These are phyloP conservation scores for Pomatorhinus ruficollis DNA, from an alignment of 2,113 vertebrate species.

Conservation along the genomic window DNA sequence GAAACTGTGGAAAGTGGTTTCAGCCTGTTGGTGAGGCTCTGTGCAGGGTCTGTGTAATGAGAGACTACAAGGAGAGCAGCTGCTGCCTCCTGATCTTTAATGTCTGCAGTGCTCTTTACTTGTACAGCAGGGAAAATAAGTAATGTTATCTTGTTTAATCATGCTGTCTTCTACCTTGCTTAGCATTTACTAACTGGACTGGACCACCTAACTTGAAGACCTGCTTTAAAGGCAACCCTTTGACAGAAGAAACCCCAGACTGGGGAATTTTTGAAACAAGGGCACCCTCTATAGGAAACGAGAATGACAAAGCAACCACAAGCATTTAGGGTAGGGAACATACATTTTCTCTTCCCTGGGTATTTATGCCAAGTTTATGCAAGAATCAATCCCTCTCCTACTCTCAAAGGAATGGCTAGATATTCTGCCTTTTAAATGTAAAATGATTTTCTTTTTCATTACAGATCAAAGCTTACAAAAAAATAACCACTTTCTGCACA, in stretches of 20 bases:
- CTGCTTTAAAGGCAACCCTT: slow-evolving; percentile 47
- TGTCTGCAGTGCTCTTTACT: slow-evolving; percentile 38
- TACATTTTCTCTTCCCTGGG: neutral
- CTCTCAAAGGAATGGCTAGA: neutral
- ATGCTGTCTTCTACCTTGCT: slow-evolving; percentile 63
- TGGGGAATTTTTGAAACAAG: slow-evolving; percentile 61
- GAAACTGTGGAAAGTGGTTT: neutral
- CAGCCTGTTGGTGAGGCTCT: slow-evolving; percentile 3
- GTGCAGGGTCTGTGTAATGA: slow-evolving; percentile 48
- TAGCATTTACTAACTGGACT: slow-evolving; percentile 43
- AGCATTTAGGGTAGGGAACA: neutral
- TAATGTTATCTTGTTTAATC: slow-evolving; percentile 73
- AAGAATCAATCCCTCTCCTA: neutral
- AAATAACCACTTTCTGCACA: neutral
- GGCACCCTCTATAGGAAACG: slow-evolving; percentile 66
- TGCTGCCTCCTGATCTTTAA: slow-evolving; percentile 64
- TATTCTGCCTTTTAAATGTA: neutral
- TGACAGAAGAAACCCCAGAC: neutral
- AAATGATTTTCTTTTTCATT: neutral
- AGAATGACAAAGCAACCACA: neutral
- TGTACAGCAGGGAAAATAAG: slow-evolving; percentile 62
- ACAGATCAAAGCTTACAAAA: neutral
- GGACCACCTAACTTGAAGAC: slow-evolving; percentile 76
- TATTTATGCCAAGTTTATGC: neutral
- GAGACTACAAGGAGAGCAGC: slow-evolving; percentile 43